A percentile compares a stretch with the other conserved stretches of the same genome.
Evolutionary conservation across 2,888 invertebrate genomes (phyloP).

Genomic region (Axea sp.): DNA sequence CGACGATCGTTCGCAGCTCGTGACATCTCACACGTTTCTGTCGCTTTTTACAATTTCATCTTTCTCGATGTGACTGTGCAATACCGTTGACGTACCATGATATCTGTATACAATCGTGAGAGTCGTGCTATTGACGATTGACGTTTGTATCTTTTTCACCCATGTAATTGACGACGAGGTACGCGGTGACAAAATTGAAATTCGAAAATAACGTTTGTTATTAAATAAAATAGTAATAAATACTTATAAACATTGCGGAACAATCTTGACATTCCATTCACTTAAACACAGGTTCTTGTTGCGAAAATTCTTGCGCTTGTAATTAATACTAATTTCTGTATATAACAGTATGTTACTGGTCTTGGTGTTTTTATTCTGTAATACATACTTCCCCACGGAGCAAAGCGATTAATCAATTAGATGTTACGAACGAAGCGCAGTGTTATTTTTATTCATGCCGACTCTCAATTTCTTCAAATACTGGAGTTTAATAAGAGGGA

Average conservation of each 20-base stretch:
- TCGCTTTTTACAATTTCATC: conserved; percentile 12
- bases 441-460: conserved; percentile 43
- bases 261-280: too few species aligned
- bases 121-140: neutral
- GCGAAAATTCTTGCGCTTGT: neutral
- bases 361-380: conserved; percentile 24
- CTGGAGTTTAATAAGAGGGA: conserved; percentile 34
- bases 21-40: conserved; percentile 32
- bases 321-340: conserved; percentile 6
- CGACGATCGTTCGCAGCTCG: conserved; percentile 50
- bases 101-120: neutral
- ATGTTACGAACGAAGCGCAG: conserved; percentile 27
- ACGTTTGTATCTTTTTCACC: neutral
- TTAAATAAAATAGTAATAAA: too few species aligned
- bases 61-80: neutral
- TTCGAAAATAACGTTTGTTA: too few species aligned
- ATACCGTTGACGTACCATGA: neutral
- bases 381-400: conserved; percentile 27
- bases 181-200: too few species aligned
- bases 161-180: too few species aligned
- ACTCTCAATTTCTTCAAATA: conserved; percentile 44
- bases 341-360: conserved; percentile 5
- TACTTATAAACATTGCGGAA: too few species aligned
- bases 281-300: neutral
- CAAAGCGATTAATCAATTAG: conserved; percentile 47